Evolutionary conservation across 2,888 invertebrate species (phyloP).

Genomic region (Rotaria macrura): DNA sequence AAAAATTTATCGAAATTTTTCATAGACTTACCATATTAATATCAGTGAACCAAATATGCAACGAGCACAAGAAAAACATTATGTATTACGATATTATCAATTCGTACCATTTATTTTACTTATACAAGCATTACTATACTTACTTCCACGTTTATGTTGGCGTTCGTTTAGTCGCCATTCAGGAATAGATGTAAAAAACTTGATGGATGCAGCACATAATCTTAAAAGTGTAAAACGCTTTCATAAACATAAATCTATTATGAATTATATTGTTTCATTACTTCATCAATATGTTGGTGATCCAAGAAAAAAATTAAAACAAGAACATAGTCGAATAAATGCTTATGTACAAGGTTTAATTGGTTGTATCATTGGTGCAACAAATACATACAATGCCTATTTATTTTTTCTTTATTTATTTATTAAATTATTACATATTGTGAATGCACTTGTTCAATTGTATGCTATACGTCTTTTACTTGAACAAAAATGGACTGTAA

Average conservation of each 20-base stretch:
- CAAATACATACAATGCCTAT: slow-evolving; percentile 24
- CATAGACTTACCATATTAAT: not conserved
- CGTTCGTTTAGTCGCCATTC: slow-evolving; percentile 24
- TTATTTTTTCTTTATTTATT: slow-evolving; percentile 29
- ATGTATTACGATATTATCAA: slow-evolving; percentile 24
- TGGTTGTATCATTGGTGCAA: slow-evolving; percentile 20
- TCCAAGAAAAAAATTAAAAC: slow-evolving; percentile 29
- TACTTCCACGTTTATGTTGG: slow-evolving; percentile 32
- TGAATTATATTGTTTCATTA: slow-evolving; percentile 27
- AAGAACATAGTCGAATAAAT: not conserved
- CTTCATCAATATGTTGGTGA: slow-evolving; percentile 30
- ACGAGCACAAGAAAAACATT: not conserved
- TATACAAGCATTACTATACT: slow-evolving; percentile 32
- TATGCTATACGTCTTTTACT: slow-evolving; percentile 28
- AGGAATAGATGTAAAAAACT: slow-evolving; percentile 25
- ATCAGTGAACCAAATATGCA: not conserved
- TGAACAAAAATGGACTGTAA: slow-evolving; percentile 6
- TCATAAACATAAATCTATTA: slow-evolving; percentile 27
- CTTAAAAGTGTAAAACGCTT: slow-evolving; percentile 29
- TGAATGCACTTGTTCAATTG: slow-evolving; percentile 29
- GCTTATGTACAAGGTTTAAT: not conserved
- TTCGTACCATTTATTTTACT: slow-evolving; percentile 32
- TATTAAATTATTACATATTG: slow-evolving; percentile 26
- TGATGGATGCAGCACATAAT: slow-evolving; percentile 32
- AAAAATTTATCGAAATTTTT: not conserved